Evolutionary conservation across 2,797 vertebrate species (phyloP), one percentile per base, ranked within the genome.

Genomic region (Cossypha heuglini): DNA sequence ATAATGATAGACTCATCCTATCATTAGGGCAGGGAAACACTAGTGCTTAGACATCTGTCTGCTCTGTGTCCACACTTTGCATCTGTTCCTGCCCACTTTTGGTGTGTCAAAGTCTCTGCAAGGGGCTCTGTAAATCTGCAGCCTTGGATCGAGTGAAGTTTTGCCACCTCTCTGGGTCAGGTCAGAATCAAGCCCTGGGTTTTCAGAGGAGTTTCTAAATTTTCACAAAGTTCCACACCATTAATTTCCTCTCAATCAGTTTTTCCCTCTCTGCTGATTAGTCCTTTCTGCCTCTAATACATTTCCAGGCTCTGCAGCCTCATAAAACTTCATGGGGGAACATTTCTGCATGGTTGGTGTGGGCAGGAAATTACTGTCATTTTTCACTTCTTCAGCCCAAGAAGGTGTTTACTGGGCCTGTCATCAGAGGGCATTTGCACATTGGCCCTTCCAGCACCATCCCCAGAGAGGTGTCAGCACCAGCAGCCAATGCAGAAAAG

Each of bases 351-450:
- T n/a, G 38, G 25, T 73, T 84, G 76, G 64, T 1, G 2, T 13
- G 57, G 64, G 73, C 81, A 90, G 94, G 88, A 96, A 96, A 96
- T 93, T 71, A 51, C 79, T 93, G 37, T 40, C 52, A 59, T 89
- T 94, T 89, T 94, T 94, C 93, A 94, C 43, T 69, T 57, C 71
- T 82, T 45, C n/a, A 57, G 63, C 66, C 80, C 1, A 0, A 77
- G 58, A 45, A 76, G 76, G 59, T 57, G 82, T 51, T 90, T 76
- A 29, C n/a, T 5, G 1, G 58, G 49, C 45, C 64, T 9, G 0
- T 81, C 78, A 52, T 14, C 14, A 8, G 55, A 16, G 64, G 78
- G 52, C 63, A 87, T 46, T 37, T 58, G 74, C 37, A 43, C 0
- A 0, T 6, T 48, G 52, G 86, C 45, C 63, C 91, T 91, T 73